Evolutionary conservation across 1,140 invertebrate genomes (phyloP).

Genomic region (Drosophila nigrodunni): DNA sequence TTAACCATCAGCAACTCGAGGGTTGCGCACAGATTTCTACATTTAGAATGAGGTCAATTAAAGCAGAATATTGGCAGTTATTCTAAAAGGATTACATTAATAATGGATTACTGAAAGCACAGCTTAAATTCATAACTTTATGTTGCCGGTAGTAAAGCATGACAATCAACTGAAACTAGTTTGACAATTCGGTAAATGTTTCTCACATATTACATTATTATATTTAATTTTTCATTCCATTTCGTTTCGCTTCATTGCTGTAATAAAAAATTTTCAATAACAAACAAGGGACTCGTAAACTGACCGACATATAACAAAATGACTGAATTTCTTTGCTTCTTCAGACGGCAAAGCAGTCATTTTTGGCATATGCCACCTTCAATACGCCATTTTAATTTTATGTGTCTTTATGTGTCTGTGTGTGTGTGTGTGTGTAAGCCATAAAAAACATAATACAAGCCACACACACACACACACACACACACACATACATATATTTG

Average conservation of each 20-base stretch:
- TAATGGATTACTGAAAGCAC: too few species aligned
- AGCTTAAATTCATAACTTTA: neutral
- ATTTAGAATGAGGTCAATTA: too few species aligned
- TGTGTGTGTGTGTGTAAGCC: slow-evolving; percentile 23
- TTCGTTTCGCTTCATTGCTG: slow-evolving; percentile 1
- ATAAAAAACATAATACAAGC: slow-evolving; percentile 57
- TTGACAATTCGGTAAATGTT: slow-evolving; percentile 7
- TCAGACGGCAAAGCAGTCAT: slow-evolving; percentile 6
- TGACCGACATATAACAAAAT: slow-evolving; percentile 54
- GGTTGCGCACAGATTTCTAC: neutral
- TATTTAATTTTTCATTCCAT: slow-evolving; percentile 12
- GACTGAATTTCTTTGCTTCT: slow-evolving; percentile 38
- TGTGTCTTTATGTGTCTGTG: neutral
- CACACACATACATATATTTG: slow-evolving; percentile 19
- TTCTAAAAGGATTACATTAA: too few species aligned
- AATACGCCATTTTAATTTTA: slow-evolving; percentile 67
- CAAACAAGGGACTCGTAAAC: slow-evolving; percentile 45
- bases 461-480: neutral
- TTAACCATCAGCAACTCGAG: slow-evolving; percentile 7
- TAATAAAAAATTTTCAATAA: slow-evolving; percentile 44
- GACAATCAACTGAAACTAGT: neutral
- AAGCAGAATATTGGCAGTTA: too few species aligned
- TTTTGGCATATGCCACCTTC: slow-evolving; percentile 66
- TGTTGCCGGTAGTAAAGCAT: neutral
- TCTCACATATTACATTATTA: slow-evolving; percentile 18